These are phyloP conservation scores for Rhincodon typus DNA, from an alignment of 2,797 vertebrate species.

Conservation along the genomic window DNA sequence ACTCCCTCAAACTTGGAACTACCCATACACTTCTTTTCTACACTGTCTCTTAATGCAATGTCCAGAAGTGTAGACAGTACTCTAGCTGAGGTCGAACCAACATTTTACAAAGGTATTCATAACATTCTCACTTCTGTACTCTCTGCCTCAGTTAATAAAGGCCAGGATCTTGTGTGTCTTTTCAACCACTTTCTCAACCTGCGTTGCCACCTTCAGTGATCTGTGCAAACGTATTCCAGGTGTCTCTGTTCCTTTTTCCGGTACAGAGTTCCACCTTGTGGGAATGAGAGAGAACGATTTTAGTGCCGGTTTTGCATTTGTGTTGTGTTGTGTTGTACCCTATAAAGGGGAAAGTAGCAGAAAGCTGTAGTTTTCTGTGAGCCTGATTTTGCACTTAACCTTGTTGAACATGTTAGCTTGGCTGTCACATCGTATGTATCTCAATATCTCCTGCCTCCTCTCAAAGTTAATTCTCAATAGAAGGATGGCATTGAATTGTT, in stretches of 20 bases:
- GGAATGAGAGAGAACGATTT: neutral
- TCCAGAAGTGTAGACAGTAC: neutral
- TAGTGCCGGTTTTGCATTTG: neutral
- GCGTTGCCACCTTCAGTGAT: neutral
- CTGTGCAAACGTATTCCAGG: neutral
- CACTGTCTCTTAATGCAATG: neutral
- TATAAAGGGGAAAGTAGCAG: neutral
- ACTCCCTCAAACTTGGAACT: neutral
- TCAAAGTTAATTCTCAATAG: neutral
- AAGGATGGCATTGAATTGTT: neutral
- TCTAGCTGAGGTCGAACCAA: neutral
- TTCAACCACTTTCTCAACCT: neutral
- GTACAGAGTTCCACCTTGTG: neutral
- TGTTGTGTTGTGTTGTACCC: neutral
- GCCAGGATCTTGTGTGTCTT: neutral
- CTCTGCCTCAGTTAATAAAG: neutral
- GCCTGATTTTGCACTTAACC: neutral
- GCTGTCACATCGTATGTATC: neutral
- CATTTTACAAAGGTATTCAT: neutral
- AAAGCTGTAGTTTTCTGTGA: neutral
- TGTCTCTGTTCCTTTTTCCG: neutral
- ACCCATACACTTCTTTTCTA: neutral
- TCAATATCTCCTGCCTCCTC: neutral
- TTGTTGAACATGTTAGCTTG: too few relatives aligned
- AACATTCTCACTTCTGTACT: neutral